Base-by-base conservation (phyloP, 2,888 invertebrate genomes). In the Heliconius erato region DNA sequence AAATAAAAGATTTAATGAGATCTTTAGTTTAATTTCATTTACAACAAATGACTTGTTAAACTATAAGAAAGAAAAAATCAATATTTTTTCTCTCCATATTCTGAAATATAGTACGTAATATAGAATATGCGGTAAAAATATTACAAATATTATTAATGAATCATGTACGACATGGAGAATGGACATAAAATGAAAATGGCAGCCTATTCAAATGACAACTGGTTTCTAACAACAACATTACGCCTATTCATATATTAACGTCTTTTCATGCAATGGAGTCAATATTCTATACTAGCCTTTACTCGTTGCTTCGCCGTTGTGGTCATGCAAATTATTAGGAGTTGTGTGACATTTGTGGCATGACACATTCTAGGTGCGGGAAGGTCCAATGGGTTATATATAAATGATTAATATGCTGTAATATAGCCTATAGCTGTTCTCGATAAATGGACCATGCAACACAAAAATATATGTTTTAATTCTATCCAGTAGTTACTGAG, bases 131-230 rank as follows among this genome's bases (percentile, higher is more conserved):
- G 11, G 59, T 9, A n/a, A 59, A 59, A 59, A 59, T 63, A n/a
- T 63, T 63, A n/a, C n/a, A 63, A 63, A 63, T 63, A 63, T 63
- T 35, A 69, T 69, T 69, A 69, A 69, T 69, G 23, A 71, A 40
- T 71, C 12, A 71, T 40, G 12, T n/a, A n/a, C n/a, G n/a, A 71
- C 35, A 32, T 71, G 40, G 12, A 71, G 35, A 35, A 71, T n/a
- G 40, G 3, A n/a, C 3, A 28, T 68, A 71, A 40, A n/a, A 35
- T 40, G 71, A 44, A 71, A 44, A 44, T 44, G 71, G 71, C 71
- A 26, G 40, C 40, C 40, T 71, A 71, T 71, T 71, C 71, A 71
- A 71, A n/a, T 71, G 71, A 71, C 71, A 71, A 44, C 71, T 44
- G 26, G 40, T 44, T 71, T 44, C 40, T n/a, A 63, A 71, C 40